Percentiles rank a stretch among this genome's conserved stretches.
Evolutionary conservation across 2,113 vertebrate species (phyloP).

Genomic region (Poecilia latipinna): DNA sequence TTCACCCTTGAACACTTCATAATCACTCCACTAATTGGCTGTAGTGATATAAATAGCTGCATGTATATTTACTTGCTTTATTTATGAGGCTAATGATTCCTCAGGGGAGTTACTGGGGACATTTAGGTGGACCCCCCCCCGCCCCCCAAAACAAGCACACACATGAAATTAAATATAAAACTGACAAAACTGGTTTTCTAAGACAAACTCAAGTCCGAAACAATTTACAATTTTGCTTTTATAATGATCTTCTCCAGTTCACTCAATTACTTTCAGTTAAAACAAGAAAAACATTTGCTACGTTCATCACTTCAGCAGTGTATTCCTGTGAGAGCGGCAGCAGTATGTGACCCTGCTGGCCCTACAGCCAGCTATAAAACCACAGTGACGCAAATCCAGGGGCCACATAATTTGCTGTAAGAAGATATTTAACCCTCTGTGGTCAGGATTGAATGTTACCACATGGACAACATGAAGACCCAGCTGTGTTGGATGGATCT

Average conservation of each 20-base stretch:
- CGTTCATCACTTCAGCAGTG: slow-evolving; percentile 31
- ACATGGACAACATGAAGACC: background rate
- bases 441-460: slow-evolving; percentile 8
- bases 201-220: background rate
- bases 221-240: background rate
- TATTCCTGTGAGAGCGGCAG: slow-evolving; percentile 34
- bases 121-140: slow-evolving; percentile 2
- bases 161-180: slow-evolving; percentile 5
- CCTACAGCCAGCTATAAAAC: slow-evolving; percentile 48
- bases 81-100: slow-evolving; percentile 68
- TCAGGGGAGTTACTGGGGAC: slow-evolving; percentile 14
- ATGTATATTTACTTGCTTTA: slow-evolving; percentile 64
- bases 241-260: slow-evolving; percentile 6
- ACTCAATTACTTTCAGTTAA: background rate
- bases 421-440: slow-evolving; percentile 36
- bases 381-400: slow-evolving; percentile 54
- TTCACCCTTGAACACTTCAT: slow-evolving; percentile 52
- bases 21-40: slow-evolving; percentile 70
- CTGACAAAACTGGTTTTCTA: background rate
- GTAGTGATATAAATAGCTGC: slow-evolving; percentile 71
- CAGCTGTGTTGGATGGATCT: background rate
- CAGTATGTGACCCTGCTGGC: slow-evolving; percentile 45
- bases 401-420: slow-evolving; percentile 46
- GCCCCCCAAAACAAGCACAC: background rate
- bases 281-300: slow-evolving; percentile 16